phyloP scores from a whole-genome alignment of 2,888 invertebrate species.

The Eledone cirrhosa region DNA sequence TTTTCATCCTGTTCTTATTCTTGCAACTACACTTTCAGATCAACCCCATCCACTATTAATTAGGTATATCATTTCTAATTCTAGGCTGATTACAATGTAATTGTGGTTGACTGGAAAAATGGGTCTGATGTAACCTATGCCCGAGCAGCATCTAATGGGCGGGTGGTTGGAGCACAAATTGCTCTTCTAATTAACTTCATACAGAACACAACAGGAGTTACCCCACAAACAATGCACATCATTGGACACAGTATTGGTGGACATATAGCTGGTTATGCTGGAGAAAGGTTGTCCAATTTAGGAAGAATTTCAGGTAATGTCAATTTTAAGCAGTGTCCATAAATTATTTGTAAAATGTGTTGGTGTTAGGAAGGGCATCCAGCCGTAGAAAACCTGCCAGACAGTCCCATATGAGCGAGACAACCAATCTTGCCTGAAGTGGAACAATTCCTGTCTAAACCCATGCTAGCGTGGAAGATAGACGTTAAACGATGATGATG shows the following conservation, averaged over 20 bases:
- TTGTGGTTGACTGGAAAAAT: slow-evolving; percentile 57
- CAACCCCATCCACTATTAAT: no score
- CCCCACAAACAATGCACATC: slow-evolving; percentile 74
- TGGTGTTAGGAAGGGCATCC: no score
- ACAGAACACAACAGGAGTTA: slow-evolving; percentile 34
- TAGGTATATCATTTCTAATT: neutral
- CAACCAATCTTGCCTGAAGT: no score
- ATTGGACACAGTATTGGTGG: slow-evolving; percentile 90
- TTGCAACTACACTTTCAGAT: no score
- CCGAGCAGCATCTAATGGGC: slow-evolving; percentile 65
- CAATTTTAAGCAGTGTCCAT: neutral
- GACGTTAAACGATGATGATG: no score
- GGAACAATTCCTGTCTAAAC: no score
- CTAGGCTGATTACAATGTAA: slow-evolving; percentile 54
- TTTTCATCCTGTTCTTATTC: no score
- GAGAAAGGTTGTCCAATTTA: slow-evolving; percentile 70
- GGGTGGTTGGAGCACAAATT: slow-evolving; percentile 64
- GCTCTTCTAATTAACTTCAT: slow-evolving; percentile 54
- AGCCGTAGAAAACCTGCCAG: no score
- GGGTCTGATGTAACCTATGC: slow-evolving; percentile 62
- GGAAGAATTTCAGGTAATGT: slow-evolving; percentile 64
- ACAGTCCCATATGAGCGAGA: no score
- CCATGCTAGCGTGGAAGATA: no score
- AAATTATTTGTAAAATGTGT: no score
- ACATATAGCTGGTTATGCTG: slow-evolving; percentile 88